Evolutionary conservation across 2,113 vertebrate genomes (phyloP), one percentile per base, ranked within the genome.

Genomic region (Chaetodon auriga): DNA sequence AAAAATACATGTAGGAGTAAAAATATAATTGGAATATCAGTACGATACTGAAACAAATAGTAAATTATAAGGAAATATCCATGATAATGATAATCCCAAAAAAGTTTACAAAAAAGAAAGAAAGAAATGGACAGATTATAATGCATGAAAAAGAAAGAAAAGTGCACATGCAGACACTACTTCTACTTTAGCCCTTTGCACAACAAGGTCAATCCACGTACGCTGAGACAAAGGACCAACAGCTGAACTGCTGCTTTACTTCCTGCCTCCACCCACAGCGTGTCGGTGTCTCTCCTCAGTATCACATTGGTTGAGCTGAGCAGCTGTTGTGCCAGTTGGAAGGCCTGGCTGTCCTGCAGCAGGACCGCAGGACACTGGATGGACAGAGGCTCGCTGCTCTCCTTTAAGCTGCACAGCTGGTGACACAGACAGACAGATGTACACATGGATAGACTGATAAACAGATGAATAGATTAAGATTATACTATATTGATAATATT

Each of bases 201-300:
- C 70, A 98, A 90, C 51, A 92, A 84, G 49, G 79, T 58, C 78
- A 98, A 81, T 21, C 97, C 97, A 18, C 76, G 92, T 60, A 96
- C 25, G 13, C 94, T 93, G 75, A 97, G 91, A 6, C 94, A 94
- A 38, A 99, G 95, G 66, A 97, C 64, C 5, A 96, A 70, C 0
- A 93, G 95, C 41, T 84, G 85, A 68, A 94, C 77, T 7, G 78
- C 62, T 0, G 92, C 83, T 0, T 87, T 55, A 53, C 82, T 69
- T 46, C 3, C 78, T 6, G 88, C 92, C 83, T 92, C 68, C 41
- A 87, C 93, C 93, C 88, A 92, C 15, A 98, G 78, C 0, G 63
- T 68, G 18, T 92, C 87, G 41, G 80, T 82, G 14, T 89, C 88
- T 81, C 82, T 95, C 70, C 90, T 94, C 85, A 99, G 90, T 3